Base-by-base conservation (phyloP, 2,888 invertebrate species). In the Lamproptera curius region DNA sequence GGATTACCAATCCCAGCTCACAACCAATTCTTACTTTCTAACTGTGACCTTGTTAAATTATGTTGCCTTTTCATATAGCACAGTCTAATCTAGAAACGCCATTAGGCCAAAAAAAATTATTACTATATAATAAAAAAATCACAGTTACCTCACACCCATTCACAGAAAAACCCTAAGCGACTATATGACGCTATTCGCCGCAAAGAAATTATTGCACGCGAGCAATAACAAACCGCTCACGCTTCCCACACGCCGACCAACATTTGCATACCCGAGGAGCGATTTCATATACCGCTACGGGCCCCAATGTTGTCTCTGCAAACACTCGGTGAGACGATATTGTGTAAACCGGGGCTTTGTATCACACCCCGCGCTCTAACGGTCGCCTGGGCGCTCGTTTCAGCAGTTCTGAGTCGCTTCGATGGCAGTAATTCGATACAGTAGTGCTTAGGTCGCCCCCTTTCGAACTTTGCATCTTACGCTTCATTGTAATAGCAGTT, bases 191-290 rank as follows among this genome's bases (percentile, higher is more conserved):
- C 15, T 40, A 16, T 33, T 8, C 11, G 35, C 26, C 13, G 6
- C 11, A 28, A 16, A 31, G 11, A 46, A 41, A 36, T 46, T 36
- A 33, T 13, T 9, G 42, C 35, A 28, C 9, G 39, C 16, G 23
- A n/a, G 39, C 35, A 39, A 39, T 40, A 49, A 49, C 43, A 43
- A 39, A 14, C 43, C 17, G 16, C 17, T 33, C 20, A 26, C 20
- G 20, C 48, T 38, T 39, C 50, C 49, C 45, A 45, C 51, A 49
- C 36, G 42, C 33, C 16, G 41, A 53, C 50, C 45, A 53, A 57
- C 47, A 55, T 57, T 57, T 53, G 52, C 56, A 57, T 55, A 52
- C 39, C 17, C 36, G 47, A 42, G 38, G 37, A 48, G 47, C 42
- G 42, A 42, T 48, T 48, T 48, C 42, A 42, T 48, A 48, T 33